Base-by-base conservation (phyloP, 2,888 invertebrate species). In the Microctonus brassicae region DNA sequence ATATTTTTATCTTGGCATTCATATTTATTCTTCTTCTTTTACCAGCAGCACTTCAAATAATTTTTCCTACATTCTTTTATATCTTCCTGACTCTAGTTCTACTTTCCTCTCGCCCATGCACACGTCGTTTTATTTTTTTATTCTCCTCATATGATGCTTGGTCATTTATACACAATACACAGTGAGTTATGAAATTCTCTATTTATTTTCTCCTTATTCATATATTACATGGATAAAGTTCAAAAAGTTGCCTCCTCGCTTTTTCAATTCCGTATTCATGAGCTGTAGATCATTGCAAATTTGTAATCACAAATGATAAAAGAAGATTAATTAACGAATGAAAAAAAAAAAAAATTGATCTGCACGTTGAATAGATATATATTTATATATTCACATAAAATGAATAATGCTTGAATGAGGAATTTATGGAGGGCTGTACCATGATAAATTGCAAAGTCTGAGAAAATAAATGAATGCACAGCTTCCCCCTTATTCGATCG, bases 361-460 rank as follows among this genome's bases (percentile, higher is more conserved):
- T 3, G 13, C 13, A 39, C 39, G 39, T 2, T 47, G 17, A 47
- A 17, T 7, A 47, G 17, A 4, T 17, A 47, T 17, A 47, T 13
- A 39, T n/a, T n/a, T 3, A 9, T n/a, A 11, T 17, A 62, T n/a
- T 20, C 39, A 62, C 39, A 47, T 63, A 47, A 47, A 52, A 63
- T 63, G 63, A 63, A 63, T 63, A 52, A 63, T 63, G 63, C 47
- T 29, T 63, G 17, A 47, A 63, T 63, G 47, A 47, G 17, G 63
- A 63, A 47, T 47, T 52, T 63, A 63, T 63, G 63, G 34, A 20
- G 47, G 26, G 63, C 29, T 24, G 63, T 42, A 39, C 47, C 10
- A 26, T 26, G 63, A 63, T 34, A 63, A 63, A 63, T 63, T 63
- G 63, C 63, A 17, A 17, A 63, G 63, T 63, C 63, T 29, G 63